Evolutionary conservation across 2,113 vertebrate genomes (phyloP), one percentile per base, ranked within the genome.

Genomic region (Pituophis catenifer): DNA sequence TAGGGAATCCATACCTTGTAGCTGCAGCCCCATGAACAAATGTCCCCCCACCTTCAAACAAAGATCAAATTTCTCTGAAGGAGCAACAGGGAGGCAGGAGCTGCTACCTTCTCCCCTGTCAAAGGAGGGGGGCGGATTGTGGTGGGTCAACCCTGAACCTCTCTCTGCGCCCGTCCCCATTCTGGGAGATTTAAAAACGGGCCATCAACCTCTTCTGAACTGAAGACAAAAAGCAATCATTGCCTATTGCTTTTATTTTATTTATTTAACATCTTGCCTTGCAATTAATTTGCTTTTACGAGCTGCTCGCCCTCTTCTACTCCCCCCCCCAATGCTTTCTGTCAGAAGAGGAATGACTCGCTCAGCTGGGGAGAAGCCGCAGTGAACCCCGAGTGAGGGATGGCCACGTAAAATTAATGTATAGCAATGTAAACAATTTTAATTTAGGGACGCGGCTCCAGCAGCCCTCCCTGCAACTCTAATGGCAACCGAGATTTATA

Each of bases 351-450:
- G 94, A 94, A 97, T 87, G 96, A 95, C 94, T 96, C 44, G 88
- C 95, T 59, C 93, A 97, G 95, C 62, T 2, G 96, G 94, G 95
- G 96, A 96, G 90, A 96, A 91, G 86, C 96, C 11, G 17, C 19
- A 95, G 95, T 89, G 96, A 96, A 96, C 97, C 96, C 96, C 0
- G 91, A 50, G 94, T 98, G 98, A 98, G 98, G 97, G 95, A 97
- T 94, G 97, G 97, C 52, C 26, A 5, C 95, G 97, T 96, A 93
- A 96, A 94, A 96, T 93, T 96, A 95, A 97, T 93, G 97, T 95
- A 96, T 93, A 96, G 97, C 97, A 94, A 97, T 95, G 97, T 98
- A 98, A 98, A 98, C 97, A 98, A 97, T 97, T 98, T 97, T 97
- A 98, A 98, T 98, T 98, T 97, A 97, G 95, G 97, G 95, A 97